Evolutionary conservation across 1,140 invertebrate genomes (phyloP).

Genomic region (Ptiloglossa arizonensis): DNA sequence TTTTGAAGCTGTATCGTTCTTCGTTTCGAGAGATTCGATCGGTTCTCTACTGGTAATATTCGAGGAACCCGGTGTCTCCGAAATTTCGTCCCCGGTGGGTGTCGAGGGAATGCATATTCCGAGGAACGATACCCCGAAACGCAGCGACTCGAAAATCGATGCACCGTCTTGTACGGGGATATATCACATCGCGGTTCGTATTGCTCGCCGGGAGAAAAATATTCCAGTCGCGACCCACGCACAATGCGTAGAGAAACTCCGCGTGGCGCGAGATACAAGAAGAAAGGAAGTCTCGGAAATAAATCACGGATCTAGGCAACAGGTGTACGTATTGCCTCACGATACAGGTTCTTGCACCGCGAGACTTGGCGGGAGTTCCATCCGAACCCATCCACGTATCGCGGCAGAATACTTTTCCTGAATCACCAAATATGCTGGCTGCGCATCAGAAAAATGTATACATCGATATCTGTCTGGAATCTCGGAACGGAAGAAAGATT

Average conservation of each 20-base stretch:
- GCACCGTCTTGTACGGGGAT: constrained; percentile 35
- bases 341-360: constrained; percentile 48
- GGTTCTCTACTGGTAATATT: too few species aligned
- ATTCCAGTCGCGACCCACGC: constrained; percentile 61
- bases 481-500: constrained; percentile 10
- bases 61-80: too few species aligned
- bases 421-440: constrained; percentile 56
- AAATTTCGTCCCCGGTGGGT: too few species aligned
- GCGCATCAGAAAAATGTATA: constrained; percentile 26
- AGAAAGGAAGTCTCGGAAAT: constrained; percentile 64
- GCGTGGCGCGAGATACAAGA: constrained; percentile 50
- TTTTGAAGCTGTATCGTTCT: too few species aligned
- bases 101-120: too few species aligned
- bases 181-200: constrained; percentile 42
- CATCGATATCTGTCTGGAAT: constrained; percentile 20
- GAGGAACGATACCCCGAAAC: not conserved
- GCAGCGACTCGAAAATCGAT: constrained; percentile 37
- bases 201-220: constrained; percentile 46
- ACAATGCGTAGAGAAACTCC: constrained; percentile 54
- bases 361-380: constrained; percentile 42
- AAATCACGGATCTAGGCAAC: constrained; percentile 70
- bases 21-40: too few species aligned
- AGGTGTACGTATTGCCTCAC: constrained; percentile 66
- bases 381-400: constrained; percentile 44
- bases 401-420: constrained; percentile 45